Percentiles rank a stretch among this genome's conserved stretches.
These are phyloP conservation scores for Petrocephalus schoutedeni DNA, from an alignment of 2,797 vertebrate genomes.

Conservation along the genomic window DNA sequence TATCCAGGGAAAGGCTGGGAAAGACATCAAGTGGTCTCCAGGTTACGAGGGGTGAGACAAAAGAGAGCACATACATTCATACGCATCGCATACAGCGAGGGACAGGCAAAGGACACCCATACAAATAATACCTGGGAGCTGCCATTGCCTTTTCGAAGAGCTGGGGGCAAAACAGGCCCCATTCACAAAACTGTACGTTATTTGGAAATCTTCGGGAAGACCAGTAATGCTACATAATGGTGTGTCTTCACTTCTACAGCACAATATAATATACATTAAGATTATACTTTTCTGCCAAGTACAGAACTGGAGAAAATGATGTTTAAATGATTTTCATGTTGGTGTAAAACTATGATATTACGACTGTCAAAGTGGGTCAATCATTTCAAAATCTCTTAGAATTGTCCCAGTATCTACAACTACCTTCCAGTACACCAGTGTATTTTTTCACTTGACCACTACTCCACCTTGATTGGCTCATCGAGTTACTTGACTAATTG, in stretches of 20 bases:
- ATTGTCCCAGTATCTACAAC: neutral
- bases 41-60: neutral
- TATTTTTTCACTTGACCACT: neutral
- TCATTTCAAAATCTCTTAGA: neutral
- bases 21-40: neutral
- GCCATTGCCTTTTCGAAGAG: neutral
- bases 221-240: neutral
- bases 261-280: neutral
- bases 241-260: neutral
- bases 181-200: neutral
- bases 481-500: neutral
- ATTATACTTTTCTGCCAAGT: neutral
- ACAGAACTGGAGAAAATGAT: neutral
- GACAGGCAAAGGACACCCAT: neutral
- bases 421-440: neutral
- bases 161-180: neutral
- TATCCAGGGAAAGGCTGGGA: neutral
- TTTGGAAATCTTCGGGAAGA: neutral
- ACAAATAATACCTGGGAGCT: neutral
- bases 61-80: neutral
- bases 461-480: neutral
- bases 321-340: neutral
- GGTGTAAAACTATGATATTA: neutral
- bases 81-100: neutral
- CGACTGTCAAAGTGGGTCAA: neutral